Evolutionary conservation across 1,140 invertebrate genomes (phyloP), one percentile per base, ranked within the genome.

Genomic region (Diuraphis noxia): DNA sequence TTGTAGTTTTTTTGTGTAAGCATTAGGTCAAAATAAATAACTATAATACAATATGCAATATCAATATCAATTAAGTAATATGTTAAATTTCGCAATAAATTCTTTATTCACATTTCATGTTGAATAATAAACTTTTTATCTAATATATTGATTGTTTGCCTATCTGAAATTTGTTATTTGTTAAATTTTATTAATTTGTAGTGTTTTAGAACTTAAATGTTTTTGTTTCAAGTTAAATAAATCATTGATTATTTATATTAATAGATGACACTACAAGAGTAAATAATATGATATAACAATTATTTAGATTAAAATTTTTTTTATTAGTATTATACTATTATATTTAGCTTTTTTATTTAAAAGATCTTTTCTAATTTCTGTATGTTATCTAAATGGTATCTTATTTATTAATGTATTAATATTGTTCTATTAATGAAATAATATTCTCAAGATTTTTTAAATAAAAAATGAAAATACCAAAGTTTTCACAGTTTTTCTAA

Each of bases 1-100:
- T 52, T 23, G 49, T 49, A 52, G 30, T 40, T 84, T 23, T n/a
- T 84, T 84, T 84, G 30, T 82, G 25, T 85, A 46, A 46, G n/a
- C 43, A 34, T 46, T 49, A 85, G 84, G 84, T 86, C 82, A 49
- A 86, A 36, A 86, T 23, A 4, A 86, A 86, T 86, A 30, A n/a
- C 36, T 86, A 49, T 34, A 49, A 52, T 49, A 36, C 17, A 86
- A 86, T 40, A 38, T 34, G n/a, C 84, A 86, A 86, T 86, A n/a
- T 49, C 84, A 85, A 85, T 49, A 34, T 52, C 41, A 49, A 86
- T 86, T 0, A 52, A 86, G n/a, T n/a, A n/a, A 46, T 49, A 38
- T 86, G n/a, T 23, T 52, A 34, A 86, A 52, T 49, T 86, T 86
- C 84, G 36, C 46, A 52, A 86, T 52, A 25, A 36, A 43, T 52